phyloP scores from a whole-genome alignment of 2,113 vertebrate species.

The Periophthalmus modestus region DNA sequence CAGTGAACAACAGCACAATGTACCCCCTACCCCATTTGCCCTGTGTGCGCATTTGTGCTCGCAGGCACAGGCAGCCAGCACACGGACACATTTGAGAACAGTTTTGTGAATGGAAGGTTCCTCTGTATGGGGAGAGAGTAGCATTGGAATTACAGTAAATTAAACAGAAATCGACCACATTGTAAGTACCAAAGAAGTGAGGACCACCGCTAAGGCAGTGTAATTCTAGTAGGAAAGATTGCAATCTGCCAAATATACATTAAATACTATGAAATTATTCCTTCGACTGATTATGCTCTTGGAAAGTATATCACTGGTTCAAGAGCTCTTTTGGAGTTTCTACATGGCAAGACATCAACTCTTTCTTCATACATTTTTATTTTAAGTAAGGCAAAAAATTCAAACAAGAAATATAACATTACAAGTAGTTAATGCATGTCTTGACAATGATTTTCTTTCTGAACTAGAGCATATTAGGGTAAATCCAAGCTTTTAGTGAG shows the following conservation, averaged over 20 bases:
- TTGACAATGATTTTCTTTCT: no score
- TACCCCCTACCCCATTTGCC: conserved; percentile 31
- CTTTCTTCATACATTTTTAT: neutral
- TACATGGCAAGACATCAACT: no score
- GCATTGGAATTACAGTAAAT: conserved; percentile 1
- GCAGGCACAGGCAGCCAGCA: conserved; percentile 10
- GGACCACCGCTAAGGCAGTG: neutral
- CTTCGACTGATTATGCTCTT: neutral
- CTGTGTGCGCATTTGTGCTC: conserved; percentile 5
- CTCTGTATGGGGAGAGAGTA: neutral
- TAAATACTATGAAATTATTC: neutral
- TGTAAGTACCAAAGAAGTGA: neutral
- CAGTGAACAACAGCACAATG: conserved; percentile 30
- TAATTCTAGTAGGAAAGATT: neutral
- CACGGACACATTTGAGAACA: neutral
- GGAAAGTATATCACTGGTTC: neutral
- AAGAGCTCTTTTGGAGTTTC: no score
- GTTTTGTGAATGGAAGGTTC: conserved; percentile 9
- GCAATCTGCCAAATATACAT: neutral
- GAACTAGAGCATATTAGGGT: no score
- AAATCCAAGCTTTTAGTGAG: no score
- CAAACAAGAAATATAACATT: no score
- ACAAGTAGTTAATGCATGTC: no score
- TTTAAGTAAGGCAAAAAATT: neutral
- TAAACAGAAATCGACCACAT: neutral